A percentile compares a stretch with the other conserved stretches of the same genome.
These are phyloP conservation scores for Tarsius wallacei DNA, from an alignment of 2,797 vertebrate species.

Conservation along the genomic window DNA sequence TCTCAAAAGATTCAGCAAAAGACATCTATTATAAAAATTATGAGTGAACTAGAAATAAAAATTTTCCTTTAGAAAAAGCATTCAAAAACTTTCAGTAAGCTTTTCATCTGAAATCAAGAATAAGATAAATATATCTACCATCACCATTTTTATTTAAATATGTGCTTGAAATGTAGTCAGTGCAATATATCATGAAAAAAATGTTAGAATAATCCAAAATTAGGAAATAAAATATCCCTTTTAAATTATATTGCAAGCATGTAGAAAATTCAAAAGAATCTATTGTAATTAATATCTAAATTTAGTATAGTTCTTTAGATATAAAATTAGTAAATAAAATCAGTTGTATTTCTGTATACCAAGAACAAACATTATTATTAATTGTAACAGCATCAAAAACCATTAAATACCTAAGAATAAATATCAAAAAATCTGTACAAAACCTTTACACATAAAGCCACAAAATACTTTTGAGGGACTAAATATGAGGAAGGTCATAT, in stretches of 20 bases:
- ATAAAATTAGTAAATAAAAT: conserved; percentile 15
- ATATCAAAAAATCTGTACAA: not conserved
- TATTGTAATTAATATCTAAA: not conserved
- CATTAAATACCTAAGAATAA: not conserved
- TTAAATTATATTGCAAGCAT: not conserved
- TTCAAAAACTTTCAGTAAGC: not conserved
- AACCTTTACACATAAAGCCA: not conserved
- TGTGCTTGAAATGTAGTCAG: not conserved
- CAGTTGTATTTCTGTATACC: not conserved
- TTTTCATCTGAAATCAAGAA: not conserved
- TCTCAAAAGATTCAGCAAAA: not conserved
- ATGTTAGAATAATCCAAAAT: not conserved
- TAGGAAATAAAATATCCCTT: not conserved
- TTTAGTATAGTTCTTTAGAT: not conserved
- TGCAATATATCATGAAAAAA: not conserved
- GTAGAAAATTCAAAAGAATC: not conserved
- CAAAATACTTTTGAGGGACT: not conserved
- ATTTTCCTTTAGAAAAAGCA: not conserved
- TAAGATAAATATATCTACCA: not conserved
- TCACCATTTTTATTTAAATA: conserved; percentile 20
- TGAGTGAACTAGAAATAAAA: conserved; percentile 9
- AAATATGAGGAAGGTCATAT: conserved; percentile 3
- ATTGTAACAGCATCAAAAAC: not conserved
- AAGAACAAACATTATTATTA: not conserved
- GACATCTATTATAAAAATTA: not conserved